Conservation (phyloP, 2,888 invertebrate genomes). For the Xylota sylvarum region DNA sequence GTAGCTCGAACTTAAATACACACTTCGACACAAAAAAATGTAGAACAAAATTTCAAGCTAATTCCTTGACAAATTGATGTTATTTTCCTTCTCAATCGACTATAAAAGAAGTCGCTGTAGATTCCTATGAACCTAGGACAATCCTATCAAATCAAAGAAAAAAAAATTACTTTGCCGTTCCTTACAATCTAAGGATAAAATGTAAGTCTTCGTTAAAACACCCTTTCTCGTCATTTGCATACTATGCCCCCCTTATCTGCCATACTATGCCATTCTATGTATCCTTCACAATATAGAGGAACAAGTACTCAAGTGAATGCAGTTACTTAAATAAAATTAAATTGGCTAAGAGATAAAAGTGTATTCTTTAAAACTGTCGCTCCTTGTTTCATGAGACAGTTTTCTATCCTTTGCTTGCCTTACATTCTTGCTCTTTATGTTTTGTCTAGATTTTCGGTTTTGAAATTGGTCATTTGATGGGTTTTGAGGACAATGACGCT, state of each 20-base stretch:
- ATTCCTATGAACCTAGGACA: neutral
- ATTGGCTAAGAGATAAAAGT: conserved; percentile 26
- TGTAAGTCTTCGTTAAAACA: neutral
- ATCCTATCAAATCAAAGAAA: neutral
- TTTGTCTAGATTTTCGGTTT: conserved; percentile 26
- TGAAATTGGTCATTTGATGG: conserved; percentile 24
- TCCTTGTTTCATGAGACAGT: conserved; percentile 20
- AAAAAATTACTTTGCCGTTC: neutral
- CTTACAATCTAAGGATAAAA: neutral
- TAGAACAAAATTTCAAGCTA: neutral
- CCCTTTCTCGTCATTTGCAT: neutral
- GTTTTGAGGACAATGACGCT: neutral
- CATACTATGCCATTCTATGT: neutral
- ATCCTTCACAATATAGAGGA: conserved; percentile 16
- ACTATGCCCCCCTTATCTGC: too few species aligned
- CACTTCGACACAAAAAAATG: too few species aligned
- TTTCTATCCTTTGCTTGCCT: neutral
- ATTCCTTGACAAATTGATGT: neutral
- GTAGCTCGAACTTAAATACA: too few species aligned
- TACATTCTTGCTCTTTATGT: neutral
- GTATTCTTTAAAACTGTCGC: conserved; percentile 10
- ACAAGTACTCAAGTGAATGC: conserved; percentile 25
- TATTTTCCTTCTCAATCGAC: neutral
- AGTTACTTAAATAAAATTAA: conserved; percentile 29
- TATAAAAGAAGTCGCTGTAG: neutral